Conservation (phyloP, 2,888 invertebrate genomes). For the Agrotis ipsilon region DNA sequence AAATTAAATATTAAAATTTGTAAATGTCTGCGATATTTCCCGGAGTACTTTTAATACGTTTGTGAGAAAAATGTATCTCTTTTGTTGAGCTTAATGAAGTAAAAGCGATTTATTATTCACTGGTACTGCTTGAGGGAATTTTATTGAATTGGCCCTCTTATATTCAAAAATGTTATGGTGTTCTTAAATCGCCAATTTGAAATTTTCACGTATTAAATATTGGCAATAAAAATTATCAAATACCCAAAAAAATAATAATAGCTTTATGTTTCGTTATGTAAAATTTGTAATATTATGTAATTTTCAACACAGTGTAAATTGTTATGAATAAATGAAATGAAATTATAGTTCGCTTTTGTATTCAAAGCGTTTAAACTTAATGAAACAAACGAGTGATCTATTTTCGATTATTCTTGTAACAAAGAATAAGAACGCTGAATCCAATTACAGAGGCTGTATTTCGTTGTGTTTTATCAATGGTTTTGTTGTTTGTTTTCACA, state of each 20-base stretch:
- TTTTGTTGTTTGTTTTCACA: not conserved
- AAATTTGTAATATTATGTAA: too few relatives aligned
- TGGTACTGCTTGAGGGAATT: conserved; percentile 28
- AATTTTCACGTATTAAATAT: too few relatives aligned
- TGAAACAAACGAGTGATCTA: not conserved
- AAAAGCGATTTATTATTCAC: conserved; percentile 57
- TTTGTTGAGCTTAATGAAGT: conserved; percentile 60
- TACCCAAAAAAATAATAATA: too few relatives aligned
- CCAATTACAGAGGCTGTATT: not conserved
- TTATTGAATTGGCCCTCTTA: conserved; percentile 25
- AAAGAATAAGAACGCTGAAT: not conserved
- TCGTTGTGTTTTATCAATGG: not conserved
- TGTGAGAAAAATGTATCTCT: conserved; percentile 58
- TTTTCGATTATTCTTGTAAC: not conserved
- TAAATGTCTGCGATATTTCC: conserved; percentile 61
- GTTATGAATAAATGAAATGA: too few relatives aligned
- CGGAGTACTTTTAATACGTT: conserved; percentile 56
- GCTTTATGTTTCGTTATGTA: too few relatives aligned
- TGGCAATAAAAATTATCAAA: too few relatives aligned
- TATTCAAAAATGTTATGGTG: not conserved
- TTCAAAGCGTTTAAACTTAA: not conserved
- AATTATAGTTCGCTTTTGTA: conserved; percentile 2
- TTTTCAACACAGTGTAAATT: too few relatives aligned
- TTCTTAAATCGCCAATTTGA: too few relatives aligned
- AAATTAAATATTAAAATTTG: conserved; percentile 72